Evolutionary conservation across 2,888 invertebrate genomes (phyloP), one percentile per base, ranked within the genome.

Genomic region (Noctua pronuba): DNA sequence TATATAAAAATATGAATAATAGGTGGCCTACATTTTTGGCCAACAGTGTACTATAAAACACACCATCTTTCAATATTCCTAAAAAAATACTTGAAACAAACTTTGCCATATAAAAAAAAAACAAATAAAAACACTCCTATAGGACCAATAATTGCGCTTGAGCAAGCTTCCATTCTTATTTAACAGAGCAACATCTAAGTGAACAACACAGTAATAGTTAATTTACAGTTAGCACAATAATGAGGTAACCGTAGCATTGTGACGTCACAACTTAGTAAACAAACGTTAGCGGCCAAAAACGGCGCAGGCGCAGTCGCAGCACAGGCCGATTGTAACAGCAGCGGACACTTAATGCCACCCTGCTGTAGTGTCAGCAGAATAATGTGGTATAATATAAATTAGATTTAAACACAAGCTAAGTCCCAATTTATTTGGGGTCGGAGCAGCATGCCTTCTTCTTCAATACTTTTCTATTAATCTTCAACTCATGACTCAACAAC

Each of bases 221-320:
- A 91, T 91, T 91, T 91, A 91, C 90, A 90, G 91, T 90, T 90
- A 90, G 83, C 80, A 79, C 90, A 90, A 89, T 93, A 94, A 93
- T 91, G 91, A 93, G 92, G 89, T 87, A 90, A 90, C 87, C 79
- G 86, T 86, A 82, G 91, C 89, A 92, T 92, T 92, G 92, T 94
- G 94, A 95, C 94, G 94, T 94, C 94, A 94, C 85, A 71, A 71
- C 87, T 83, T 82, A 90, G 92, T 92, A 91, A 92, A 93, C 92
- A 90, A 93, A 93, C 90, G 89, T 90, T 90, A 88, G 85, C 89
- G 87, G 86, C 95, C 95, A 88, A 94, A 95, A 94, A 94, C 87
- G 94, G 95, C 86, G 84, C 83, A 84, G 94, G 94, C 86, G 84
- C 82, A 85, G 94, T 93, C 87, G 84, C 81, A 85, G 85, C 80